Conservation (phyloP, 2,113 vertebrate species). For the Brachirus orientalis region DNA sequence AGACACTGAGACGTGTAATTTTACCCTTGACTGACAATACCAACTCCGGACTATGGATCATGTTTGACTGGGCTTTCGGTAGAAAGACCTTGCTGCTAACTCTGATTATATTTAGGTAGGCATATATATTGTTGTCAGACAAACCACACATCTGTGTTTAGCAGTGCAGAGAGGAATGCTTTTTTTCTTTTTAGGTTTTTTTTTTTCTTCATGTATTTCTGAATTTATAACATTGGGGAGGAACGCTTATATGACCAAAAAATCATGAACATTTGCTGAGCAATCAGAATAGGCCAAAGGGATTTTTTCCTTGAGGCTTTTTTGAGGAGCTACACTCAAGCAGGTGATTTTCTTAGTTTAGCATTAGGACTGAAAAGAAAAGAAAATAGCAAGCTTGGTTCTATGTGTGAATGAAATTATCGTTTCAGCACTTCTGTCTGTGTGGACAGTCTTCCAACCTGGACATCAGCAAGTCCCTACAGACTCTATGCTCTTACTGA, state of each 20-base stretch:
- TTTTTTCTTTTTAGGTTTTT: slow-evolving; percentile 45
- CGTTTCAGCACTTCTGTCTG: no score
- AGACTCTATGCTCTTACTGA: no score
- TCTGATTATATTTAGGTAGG: slow-evolving; percentile 64
- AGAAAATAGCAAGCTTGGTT: background rate
- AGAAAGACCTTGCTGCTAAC: slow-evolving; percentile 47
- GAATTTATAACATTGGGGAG: slow-evolving; percentile 40
- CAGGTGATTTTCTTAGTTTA: slow-evolving; percentile 1
- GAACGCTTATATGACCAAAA: slow-evolving; percentile 43
- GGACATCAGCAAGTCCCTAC: no score
- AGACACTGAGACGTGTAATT: slow-evolving; percentile 76
- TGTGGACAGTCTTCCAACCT: no score
- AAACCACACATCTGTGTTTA: slow-evolving; percentile 58
- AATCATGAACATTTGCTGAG: slow-evolving; percentile 40
- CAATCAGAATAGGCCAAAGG: background rate
- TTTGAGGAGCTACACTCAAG: background rate
- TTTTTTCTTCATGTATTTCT: slow-evolving; percentile 52
- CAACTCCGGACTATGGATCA: slow-evolving; percentile 58
- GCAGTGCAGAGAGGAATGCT: slow-evolving; percentile 50
- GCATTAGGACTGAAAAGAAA: background rate
- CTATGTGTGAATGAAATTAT: no score
- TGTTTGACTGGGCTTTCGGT: slow-evolving; percentile 72
- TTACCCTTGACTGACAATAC: slow-evolving; percentile 75
- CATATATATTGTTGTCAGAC: slow-evolving; percentile 56
- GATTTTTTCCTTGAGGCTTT: slow-evolving; percentile 8